phyloP scores from a whole-genome alignment of 1,140 invertebrate species.

The Coenobita brevimanus region DNA sequence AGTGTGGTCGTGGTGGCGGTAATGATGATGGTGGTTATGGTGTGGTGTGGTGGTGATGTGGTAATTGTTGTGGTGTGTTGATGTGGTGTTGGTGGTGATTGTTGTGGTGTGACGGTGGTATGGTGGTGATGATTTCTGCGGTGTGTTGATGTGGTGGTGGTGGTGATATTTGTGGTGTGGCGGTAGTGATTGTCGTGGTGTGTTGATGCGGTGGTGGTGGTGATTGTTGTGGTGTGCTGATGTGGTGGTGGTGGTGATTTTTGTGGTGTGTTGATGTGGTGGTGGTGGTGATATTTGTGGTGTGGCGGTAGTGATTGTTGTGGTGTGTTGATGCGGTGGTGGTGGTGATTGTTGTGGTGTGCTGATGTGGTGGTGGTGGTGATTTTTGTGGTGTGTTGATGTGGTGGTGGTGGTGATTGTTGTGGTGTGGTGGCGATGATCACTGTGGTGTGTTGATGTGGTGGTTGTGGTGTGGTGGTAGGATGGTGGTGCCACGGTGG shows the following conservation, averaged over 20 bases:
- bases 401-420: conserved; percentile 18
- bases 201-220: not conserved
- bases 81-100: not conserved
- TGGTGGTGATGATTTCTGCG: too few relatives aligned
- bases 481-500: too few relatives aligned
- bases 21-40: conserved; percentile 10
- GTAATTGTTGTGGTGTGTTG: not conserved
- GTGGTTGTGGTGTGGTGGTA: not conserved
- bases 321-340: too few relatives aligned
- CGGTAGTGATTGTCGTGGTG: not conserved
- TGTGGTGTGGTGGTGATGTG: not conserved
- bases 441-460: too few relatives aligned
- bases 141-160: too few relatives aligned
- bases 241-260: too few relatives aligned
- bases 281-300: not conserved
- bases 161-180: too few relatives aligned
- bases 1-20: not conserved
- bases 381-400: not conserved
- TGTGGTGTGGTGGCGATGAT: not conserved
- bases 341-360: not conserved
- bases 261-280: not conserved
- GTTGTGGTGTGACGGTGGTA: too few relatives aligned
- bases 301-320: too few relatives aligned
- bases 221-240: not conserved
- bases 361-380: not conserved